Percentiles rank a stretch among this genome's conserved stretches.
Conservation (phyloP, 2,888 invertebrate species). For the Pecten maximus region DNA sequence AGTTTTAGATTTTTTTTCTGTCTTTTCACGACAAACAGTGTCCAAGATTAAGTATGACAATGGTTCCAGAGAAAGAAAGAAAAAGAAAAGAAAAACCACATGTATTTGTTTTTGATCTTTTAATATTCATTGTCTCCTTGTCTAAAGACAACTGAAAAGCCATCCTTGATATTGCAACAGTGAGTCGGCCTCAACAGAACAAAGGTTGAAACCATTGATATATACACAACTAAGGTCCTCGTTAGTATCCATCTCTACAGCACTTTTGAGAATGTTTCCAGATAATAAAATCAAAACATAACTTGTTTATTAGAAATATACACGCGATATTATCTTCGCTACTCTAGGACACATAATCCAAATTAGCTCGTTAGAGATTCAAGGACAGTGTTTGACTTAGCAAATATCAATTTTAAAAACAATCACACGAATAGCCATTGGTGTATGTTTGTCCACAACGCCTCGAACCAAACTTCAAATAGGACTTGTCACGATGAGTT, state of each 20-base stretch:
- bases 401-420: not conserved
- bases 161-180: constrained; percentile 18
- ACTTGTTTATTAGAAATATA: not conserved
- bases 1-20: not conserved
- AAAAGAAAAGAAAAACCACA: not conserved
- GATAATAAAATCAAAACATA: not conserved
- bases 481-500: not conserved
- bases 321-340: not conserved
- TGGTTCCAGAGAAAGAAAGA: not conserved
- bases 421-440: not conserved
- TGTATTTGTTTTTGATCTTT: not conserved
- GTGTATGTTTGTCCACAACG: not conserved
- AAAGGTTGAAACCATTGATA: not conserved
- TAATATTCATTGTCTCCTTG: constrained; percentile 21
- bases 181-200: constrained; percentile 4
- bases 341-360: not conserved
- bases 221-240: not conserved
- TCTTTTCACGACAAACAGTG: not conserved
- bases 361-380: not conserved
- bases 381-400: not conserved
- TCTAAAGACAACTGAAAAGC: constrained; percentile 31
- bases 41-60: not conserved
- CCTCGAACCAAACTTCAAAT: not conserved
- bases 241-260: not conserved
- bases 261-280: not conserved